These are phyloP conservation scores for Hybos culiciformis DNA, from an alignment of 2,888 invertebrate genomes.

Conservation along the genomic window DNA sequence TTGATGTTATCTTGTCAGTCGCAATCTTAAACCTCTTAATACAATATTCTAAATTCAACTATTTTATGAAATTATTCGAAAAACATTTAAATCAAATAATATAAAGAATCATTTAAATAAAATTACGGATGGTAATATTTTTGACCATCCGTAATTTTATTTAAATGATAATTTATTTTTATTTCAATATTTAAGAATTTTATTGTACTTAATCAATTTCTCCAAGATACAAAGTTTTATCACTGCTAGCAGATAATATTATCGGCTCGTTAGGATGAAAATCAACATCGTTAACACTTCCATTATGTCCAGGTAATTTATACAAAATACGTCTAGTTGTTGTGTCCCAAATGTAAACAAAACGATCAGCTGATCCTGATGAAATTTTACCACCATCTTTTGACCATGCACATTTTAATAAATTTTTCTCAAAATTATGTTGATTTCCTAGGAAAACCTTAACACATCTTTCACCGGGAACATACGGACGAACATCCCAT, in stretches of 20 bases:
- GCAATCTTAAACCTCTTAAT: no score
- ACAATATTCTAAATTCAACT: no score
- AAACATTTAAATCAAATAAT: no score
- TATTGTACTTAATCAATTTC: no score
- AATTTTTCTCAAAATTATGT: conserved; percentile 96
- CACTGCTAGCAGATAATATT: conserved; percentile 85
- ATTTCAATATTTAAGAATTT: no score
- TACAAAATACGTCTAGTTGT: conserved; percentile 82
- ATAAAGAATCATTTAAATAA: no score
- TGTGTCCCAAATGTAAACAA: conserved; percentile 95
- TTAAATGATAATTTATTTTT: no score
- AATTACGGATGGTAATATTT: no score
- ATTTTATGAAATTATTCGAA: no score
- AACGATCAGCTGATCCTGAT: conserved; percentile 89
- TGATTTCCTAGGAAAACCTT: conserved; percentile 87
- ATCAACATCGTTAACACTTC: conserved; percentile 90
- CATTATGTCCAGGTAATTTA: conserved; percentile 95
- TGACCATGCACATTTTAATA: conserved; percentile 87
- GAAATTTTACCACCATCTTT: conserved; percentile 70
- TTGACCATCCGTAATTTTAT: no score
- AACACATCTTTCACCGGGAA: conserved; percentile 82
- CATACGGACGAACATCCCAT: conserved; percentile 95
- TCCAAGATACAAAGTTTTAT: conserved; percentile 89
- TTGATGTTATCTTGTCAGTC: no score
- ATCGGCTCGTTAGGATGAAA: conserved; percentile 92